phyloP scores from a whole-genome alignment of 1,140 invertebrate genomes.

The Orius insidiosus region DNA sequence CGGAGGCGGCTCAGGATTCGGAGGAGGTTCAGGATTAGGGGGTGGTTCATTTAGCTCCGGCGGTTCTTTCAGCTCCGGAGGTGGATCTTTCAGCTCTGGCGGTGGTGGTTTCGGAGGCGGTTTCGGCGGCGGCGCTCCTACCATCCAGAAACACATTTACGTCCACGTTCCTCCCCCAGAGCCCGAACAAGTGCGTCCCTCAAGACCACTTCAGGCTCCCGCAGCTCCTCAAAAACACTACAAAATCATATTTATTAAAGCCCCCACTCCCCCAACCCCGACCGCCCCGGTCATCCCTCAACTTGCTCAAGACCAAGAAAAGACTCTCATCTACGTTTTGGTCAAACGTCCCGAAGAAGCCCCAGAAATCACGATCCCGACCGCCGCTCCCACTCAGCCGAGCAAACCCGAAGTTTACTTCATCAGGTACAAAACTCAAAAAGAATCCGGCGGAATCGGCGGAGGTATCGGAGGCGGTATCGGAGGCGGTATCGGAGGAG shows the following conservation, averaged over 20 bases:
- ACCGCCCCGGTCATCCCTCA: conserved; percentile 49
- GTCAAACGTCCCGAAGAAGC: conserved; percentile 69
- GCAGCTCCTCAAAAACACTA: conserved; percentile 63
- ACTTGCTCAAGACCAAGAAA: conserved; percentile 63
- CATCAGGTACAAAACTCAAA: conserved; percentile 70
- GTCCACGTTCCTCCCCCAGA: conserved; percentile 65
- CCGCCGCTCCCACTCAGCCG: conserved; percentile 54
- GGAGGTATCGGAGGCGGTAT: conserved; percentile 25
- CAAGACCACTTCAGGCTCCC: conserved; percentile 33
- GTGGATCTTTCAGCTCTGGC: conserved; percentile 23
- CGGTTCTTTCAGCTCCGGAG: conserved; percentile 20
- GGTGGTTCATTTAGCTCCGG: conserved; percentile 17
- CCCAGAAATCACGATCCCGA: conserved; percentile 55
- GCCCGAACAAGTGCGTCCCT: conserved; percentile 35
- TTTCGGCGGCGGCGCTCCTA: conserved; percentile 27
- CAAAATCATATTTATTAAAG: conserved; percentile 80
- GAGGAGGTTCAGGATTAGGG: conserved; percentile 19
- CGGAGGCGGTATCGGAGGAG: conserved; percentile 24
- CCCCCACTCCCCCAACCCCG: conserved; percentile 56
- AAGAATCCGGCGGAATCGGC: conserved; percentile 27
- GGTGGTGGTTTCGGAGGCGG: conserved; percentile 24
- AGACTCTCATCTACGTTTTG: conserved; percentile 76
- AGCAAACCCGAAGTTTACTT: conserved; percentile 76
- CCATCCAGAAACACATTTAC: conserved; percentile 63
- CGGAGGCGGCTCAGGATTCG: conserved; percentile 24